Percentiles rank a stretch among this genome's conserved stretches.
Evolutionary conservation across 1,140 invertebrate species (phyloP).

Genomic region (Phenacoccus solenopsis): DNA sequence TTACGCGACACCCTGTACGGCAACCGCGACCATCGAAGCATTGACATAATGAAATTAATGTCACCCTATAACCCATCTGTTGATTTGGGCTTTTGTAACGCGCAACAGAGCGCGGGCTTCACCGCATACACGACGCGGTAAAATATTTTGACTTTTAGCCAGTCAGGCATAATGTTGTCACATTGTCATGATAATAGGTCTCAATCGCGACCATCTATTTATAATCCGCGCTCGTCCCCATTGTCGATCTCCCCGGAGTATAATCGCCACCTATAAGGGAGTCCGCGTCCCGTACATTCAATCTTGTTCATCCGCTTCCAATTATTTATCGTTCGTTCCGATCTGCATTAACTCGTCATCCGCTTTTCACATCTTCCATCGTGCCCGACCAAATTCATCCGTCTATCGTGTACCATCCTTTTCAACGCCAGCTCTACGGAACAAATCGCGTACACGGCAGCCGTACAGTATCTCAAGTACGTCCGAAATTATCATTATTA

Average conservation of each 20-base stretch:
- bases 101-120: too few relatives aligned
- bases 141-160: not conserved
- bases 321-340: not conserved
- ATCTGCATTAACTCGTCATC: conserved; percentile 1
- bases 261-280: not conserved
- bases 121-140: not conserved
- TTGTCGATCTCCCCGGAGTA: not conserved
- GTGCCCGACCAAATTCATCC: not conserved
- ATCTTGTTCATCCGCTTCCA: not conserved
- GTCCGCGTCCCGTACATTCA: not conserved
- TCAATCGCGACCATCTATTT: not conserved
- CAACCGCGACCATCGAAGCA: not conserved
- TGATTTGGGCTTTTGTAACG: not conserved
- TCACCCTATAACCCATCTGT: conserved; percentile 1
- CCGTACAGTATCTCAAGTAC: too few relatives aligned
- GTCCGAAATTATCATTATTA: too few relatives aligned
- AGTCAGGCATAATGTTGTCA: not conserved
- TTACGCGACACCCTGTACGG: not conserved
- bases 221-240: not conserved
- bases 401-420: too few relatives aligned
- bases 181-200: not conserved
- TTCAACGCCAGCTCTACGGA: too few relatives aligned
- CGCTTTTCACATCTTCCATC: not conserved
- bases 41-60: not conserved
- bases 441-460: too few relatives aligned